These are phyloP conservation scores for Pitta sordida DNA, from an alignment of 2,113 vertebrate genomes.

Conservation along the genomic window DNA sequence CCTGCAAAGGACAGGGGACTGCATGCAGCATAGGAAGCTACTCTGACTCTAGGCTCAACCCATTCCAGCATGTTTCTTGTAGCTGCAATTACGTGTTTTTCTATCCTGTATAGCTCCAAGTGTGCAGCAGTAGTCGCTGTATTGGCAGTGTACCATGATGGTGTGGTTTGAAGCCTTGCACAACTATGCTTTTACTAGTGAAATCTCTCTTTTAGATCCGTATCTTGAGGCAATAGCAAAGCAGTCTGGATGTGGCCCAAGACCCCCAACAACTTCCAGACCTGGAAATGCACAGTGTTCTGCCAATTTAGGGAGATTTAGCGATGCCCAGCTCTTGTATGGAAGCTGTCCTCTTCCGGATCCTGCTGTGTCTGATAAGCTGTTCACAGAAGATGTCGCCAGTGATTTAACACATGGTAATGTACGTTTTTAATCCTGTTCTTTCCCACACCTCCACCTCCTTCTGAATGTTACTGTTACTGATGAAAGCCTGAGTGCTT, in stretches of 20 bases:
- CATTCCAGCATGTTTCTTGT: neutral
- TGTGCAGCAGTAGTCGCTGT: neutral
- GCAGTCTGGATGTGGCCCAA: neutral
- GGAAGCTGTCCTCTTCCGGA: slow-evolving; percentile 51
- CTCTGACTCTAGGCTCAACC: neutral
- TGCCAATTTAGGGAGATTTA: neutral
- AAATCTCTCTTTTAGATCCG: slow-evolving; percentile 5
- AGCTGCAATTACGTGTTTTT: neutral
- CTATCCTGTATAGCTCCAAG: neutral
- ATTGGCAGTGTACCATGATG: neutral
- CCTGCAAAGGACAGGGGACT: neutral
- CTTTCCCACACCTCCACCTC: neutral
- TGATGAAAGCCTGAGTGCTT: neutral
- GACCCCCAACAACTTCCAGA: slow-evolving; percentile 17
- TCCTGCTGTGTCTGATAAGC: slow-evolving; percentile 41
- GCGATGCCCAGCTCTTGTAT: slow-evolving; percentile 14
- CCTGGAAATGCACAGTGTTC: neutral
- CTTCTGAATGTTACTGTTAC: neutral
- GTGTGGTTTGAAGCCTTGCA: neutral
- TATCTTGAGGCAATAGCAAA: neutral
- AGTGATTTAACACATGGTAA: slow-evolving; percentile 88
- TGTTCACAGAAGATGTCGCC: slow-evolving; percentile 67
- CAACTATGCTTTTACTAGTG: neutral
- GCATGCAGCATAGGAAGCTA: neutral
- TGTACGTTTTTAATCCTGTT: neutral